A percentile compares a stretch with the other conserved stretches of the same genome.
phyloP scores from a whole-genome alignment of 2,797 vertebrate genomes.

The Lateolabrax maculatus region DNA sequence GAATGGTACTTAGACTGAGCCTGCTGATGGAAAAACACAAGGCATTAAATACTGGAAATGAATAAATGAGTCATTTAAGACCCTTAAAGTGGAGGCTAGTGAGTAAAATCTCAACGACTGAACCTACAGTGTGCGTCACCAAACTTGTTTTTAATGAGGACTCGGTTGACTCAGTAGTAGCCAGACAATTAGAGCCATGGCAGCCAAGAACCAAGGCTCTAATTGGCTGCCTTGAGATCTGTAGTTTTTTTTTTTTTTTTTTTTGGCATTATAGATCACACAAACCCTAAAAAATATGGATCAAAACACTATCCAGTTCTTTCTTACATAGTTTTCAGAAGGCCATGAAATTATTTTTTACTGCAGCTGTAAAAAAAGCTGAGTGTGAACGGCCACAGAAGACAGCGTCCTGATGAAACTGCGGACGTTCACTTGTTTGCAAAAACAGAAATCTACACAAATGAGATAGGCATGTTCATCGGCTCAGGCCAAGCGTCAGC shows the following conservation, averaged over 20 bases:
- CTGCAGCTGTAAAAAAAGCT: conserved; percentile 6
- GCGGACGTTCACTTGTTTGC: background rate
- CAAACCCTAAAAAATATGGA: conserved; percentile 30
- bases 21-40: conserved; percentile 2
- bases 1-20: background rate
- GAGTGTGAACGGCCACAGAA: background rate
- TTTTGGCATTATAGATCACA: conserved; percentile 36
- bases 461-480: background rate
- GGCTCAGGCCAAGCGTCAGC: background rate
- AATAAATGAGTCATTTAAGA: conserved; percentile 1
- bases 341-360: background rate
- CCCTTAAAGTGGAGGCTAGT: background rate
- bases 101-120: too few species aligned
- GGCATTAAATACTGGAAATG: background rate
- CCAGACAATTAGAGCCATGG: conserved; percentile 52
- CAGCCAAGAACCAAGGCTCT: conserved; percentile 29
- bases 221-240: conserved; percentile 69
- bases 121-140: too few species aligned
- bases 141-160: conserved; percentile 68
- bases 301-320: conserved; percentile 23
- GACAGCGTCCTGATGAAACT: background rate
- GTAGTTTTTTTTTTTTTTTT: conserved; percentile 43
- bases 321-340: conserved; percentile 9
- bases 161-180: conserved; percentile 36
- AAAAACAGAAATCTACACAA: background rate